Base-by-base conservation (phyloP, 2,888 invertebrate species). In the Metallyticus violacea region DNA sequence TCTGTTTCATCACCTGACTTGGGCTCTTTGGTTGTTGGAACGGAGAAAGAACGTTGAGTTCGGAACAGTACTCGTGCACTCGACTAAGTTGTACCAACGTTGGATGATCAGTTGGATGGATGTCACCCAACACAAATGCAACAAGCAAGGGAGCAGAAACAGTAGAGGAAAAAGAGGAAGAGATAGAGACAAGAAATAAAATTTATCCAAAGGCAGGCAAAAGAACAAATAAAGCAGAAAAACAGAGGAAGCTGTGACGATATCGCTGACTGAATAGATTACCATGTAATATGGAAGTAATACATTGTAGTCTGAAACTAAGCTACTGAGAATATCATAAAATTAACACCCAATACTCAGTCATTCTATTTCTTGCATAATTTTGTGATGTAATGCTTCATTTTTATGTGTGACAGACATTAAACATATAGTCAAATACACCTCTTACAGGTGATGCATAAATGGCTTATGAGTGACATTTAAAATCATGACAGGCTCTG, bases 41-140 rank as follows among this genome's bases (percentile, higher is more conserved):
- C 97, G 90, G 97, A 98, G 92, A 97, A 97, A 89, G 97, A 97
- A 91, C 98, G 95, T 93, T 97, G 97, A 89, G 97, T 97, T 94
- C 97, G 97, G 93, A 97, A 97, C 93, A 96, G 95, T 94, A 96
- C 95, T 93, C 95, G 94, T 92, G 95, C 94, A 83, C 83, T 83
- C 83, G 83, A 83, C 83, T 83, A 77, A 29, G 83, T 15, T 29
- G 83, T 83, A 83, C 83, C 83, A 83, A 83, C 28, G 83, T 77
- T 83, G 83, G 77, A 76, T 83, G 77, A 77, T 83, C 83, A 83
- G 83, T 28, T 83, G 83, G 29, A 83, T 83, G 83, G 83, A 83
- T 83, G 76, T 77, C 83, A 83, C 83, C 83, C 83, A 87, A 89
- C 88, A 88, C 30, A 86, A 88, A 84, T 80, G 86, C 86, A 86